These are phyloP conservation scores for Lordiphosa stackelbergi DNA, from an alignment of 1,140 invertebrate species.

Conservation along the genomic window DNA sequence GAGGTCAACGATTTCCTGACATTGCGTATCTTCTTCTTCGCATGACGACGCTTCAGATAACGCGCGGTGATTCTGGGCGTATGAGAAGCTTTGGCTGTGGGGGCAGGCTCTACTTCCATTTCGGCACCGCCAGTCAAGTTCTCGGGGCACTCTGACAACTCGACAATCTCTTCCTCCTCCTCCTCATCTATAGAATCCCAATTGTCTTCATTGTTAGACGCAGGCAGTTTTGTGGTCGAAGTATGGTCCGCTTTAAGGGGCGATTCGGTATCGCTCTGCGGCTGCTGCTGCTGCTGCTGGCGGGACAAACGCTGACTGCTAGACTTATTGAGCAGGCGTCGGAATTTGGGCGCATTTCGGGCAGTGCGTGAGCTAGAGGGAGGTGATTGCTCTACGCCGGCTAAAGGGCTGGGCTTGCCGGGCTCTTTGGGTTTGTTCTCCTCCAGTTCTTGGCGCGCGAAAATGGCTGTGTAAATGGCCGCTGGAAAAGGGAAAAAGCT, in stretches of 20 bases:
- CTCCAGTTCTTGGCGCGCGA: conserved; percentile 24
- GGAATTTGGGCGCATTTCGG: conserved; percentile 35
- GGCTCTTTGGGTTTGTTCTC: conserved; percentile 13
- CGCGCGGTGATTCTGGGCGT: conserved; percentile 24
- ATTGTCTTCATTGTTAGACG: conserved; percentile 23
- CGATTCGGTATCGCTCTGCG: conserved; percentile 12
- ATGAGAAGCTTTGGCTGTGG: conserved; percentile 14
- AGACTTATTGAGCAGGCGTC: conserved; percentile 32
- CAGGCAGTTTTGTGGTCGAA: conserved; percentile 3
- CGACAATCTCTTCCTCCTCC: conserved; percentile 23
- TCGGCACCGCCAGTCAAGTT: background rate
- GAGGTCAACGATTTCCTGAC: conserved; percentile 29
- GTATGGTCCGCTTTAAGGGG: conserved; percentile 12
- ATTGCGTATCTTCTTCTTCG: conserved; percentile 37
- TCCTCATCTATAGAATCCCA: conserved; percentile 42
- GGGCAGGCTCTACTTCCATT: background rate
- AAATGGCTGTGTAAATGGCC: conserved; percentile 44
- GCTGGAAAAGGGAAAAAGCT: background rate
- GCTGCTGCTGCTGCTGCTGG: background rate
- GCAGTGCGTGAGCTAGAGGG: conserved; percentile 34
- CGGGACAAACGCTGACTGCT: conserved; percentile 24
- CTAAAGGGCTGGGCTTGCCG: conserved; percentile 13
- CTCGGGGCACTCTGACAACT: conserved; percentile 3
- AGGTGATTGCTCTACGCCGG: conserved; percentile 15
- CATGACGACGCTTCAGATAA: conserved; percentile 31